Conservation (phyloP, 1,140 invertebrate genomes). For the Andrena cerasifolii region DNA sequence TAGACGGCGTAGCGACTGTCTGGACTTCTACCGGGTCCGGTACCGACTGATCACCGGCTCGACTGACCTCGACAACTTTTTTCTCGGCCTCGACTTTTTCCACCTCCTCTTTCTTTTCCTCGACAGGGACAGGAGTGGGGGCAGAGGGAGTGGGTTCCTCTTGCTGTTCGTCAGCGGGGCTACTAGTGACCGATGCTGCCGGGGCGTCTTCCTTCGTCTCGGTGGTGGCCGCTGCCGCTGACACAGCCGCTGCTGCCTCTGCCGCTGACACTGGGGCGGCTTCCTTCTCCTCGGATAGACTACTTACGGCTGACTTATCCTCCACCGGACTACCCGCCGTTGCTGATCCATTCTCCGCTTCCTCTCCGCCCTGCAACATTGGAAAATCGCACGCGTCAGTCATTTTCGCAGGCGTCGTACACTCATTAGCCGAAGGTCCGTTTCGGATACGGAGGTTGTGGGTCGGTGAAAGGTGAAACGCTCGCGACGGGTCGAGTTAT, state of each 20-base stretch:
- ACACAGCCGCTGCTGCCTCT: conserved; percentile 44
- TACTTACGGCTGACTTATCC: conserved; percentile 76
- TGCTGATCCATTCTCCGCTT: conserved; percentile 66
- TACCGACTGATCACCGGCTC: conserved; percentile 62
- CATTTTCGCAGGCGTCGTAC: too few species aligned
- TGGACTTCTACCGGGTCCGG: conserved; percentile 64
- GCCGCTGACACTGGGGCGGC: conserved; percentile 44
- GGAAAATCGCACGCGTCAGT: too few species aligned
- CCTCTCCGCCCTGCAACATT: conserved; percentile 77
- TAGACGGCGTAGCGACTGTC: conserved; percentile 76
- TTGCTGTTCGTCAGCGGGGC: conserved; percentile 66
- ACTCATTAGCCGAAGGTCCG: too few species aligned
- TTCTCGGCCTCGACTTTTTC: conserved; percentile 74
- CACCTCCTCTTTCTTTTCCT: conserved; percentile 69
- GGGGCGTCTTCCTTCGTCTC: conserved; percentile 67
- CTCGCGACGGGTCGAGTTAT: background rate
- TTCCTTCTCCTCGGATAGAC: conserved; percentile 74
- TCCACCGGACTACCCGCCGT: conserved; percentile 68
- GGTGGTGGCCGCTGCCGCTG: conserved; percentile 42
- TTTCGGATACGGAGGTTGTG: too few species aligned
- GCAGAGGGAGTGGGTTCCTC: conserved; percentile 68
- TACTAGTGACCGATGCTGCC: conserved; percentile 42
- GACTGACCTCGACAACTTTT: conserved; percentile 80
- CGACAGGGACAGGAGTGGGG: conserved; percentile 67
- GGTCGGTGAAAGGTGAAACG: too few species aligned